Percentiles rank a stretch among this genome's conserved stretches.
Evolutionary conservation across 1,140 invertebrate genomes (phyloP).

Genomic region (Nephila pilipes): DNA sequence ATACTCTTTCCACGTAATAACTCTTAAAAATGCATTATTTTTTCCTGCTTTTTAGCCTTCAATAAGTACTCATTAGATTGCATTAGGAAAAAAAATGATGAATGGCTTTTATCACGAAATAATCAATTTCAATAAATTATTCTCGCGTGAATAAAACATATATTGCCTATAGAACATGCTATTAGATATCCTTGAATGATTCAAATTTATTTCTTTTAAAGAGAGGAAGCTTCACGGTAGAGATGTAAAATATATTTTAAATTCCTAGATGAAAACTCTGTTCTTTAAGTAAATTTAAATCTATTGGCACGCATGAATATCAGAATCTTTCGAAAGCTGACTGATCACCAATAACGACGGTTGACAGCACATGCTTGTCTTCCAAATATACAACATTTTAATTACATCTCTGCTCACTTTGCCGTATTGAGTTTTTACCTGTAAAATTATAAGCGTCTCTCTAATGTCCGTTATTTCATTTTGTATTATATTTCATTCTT

Average conservation of each 20-base stretch:
- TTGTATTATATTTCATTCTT: too few relatives aligned
- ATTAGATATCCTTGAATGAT: background rate
- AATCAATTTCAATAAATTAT: background rate
- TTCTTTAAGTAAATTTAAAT: too few relatives aligned
- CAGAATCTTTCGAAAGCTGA: too few relatives aligned
- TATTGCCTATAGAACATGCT: background rate
- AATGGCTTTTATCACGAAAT: constrained; percentile 6
- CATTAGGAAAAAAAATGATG: background rate
- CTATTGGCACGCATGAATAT: too few relatives aligned
- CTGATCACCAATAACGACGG: too few relatives aligned
- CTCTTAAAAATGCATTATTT: background rate
- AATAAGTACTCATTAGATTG: background rate
- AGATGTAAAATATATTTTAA: background rate
- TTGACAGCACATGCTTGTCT: too few relatives aligned
- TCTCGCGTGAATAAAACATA: background rate
- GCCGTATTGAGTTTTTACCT: too few relatives aligned
- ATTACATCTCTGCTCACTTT: too few relatives aligned
- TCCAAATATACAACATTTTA: too few relatives aligned
- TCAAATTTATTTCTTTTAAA: background rate
- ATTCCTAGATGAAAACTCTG: background rate
- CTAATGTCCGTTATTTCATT: too few relatives aligned
- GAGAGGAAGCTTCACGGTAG: background rate
- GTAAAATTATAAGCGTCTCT: too few relatives aligned
- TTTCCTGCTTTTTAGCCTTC: background rate
- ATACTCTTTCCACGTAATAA: background rate